phyloP scores from a whole-genome alignment of 2,797 vertebrate genomes.

The Nyctalus aviator region DNA sequence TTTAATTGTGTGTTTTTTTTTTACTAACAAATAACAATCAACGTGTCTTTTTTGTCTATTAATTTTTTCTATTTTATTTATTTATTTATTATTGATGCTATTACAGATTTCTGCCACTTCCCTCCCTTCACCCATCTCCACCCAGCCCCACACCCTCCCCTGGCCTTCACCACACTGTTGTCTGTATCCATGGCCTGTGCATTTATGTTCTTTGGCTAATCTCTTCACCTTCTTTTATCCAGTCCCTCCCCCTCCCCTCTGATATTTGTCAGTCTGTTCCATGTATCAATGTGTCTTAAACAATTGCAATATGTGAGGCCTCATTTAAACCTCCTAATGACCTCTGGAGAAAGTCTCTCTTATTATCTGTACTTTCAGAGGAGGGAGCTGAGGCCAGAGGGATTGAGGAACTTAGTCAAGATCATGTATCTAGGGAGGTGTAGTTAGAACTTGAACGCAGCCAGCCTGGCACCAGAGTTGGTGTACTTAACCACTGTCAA shows the following conservation, averaged over 20 bases:
- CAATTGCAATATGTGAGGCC: neutral
- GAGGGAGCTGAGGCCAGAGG: neutral
- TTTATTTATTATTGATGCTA: neutral
- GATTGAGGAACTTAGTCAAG: neutral
- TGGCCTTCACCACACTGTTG: neutral
- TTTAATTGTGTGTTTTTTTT: neutral
- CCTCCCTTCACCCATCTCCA: neutral
- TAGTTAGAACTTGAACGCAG: neutral
- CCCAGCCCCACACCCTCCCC: too few relatives aligned
- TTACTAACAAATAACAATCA: neutral
- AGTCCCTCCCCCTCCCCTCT: neutral
- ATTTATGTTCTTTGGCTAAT: neutral
- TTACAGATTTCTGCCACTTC: neutral
- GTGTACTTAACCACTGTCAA: neutral
- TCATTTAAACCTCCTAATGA: neutral
- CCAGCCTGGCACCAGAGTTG: neutral
- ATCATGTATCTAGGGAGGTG: neutral
- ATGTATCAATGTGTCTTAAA: neutral
- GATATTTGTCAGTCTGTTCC: neutral
- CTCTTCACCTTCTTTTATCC: neutral
- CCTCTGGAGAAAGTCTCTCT: neutral
- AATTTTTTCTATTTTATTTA: neutral
- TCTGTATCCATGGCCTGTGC: neutral
- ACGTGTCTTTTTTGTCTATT: neutral
- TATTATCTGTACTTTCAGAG: neutral